A percentile compares a stretch with the other conserved stretches of the same genome.
phyloP scores from a whole-genome alignment of 2,888 invertebrate species.

The Chrysomela aeneicollis region DNA sequence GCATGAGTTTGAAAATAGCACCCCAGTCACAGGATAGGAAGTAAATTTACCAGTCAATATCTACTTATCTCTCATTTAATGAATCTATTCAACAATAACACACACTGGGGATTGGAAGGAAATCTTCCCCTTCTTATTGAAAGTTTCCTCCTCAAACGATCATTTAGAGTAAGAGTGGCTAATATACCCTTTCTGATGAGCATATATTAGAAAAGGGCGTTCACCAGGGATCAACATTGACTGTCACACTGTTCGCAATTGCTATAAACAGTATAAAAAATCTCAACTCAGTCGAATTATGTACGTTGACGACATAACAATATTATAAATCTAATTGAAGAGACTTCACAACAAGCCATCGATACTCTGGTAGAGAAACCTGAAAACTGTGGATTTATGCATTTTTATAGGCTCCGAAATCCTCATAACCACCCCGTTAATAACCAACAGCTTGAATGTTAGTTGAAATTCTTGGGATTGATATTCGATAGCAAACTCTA shows the following conservation, averaged over 20 bases:
- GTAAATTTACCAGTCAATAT: too few species aligned
- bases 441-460: neutral
- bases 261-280: neutral
- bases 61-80: too few species aligned
- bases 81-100: too few species aligned
- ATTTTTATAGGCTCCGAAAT: neutral
- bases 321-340: constrained; percentile 4
- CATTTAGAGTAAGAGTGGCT: neutral
- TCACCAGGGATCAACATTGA: neutral
- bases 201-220: neutral
- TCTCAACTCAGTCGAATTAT: neutral
- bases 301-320: neutral
- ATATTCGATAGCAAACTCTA: neutral
- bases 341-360: neutral
- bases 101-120: neutral
- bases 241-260: neutral
- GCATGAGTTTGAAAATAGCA: too few species aligned
- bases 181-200: neutral
- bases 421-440: constrained; percentile 1
- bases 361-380: neutral
- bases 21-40: too few species aligned
- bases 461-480: neutral
- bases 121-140: neutral
- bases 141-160: neutral
- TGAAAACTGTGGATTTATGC: neutral